A percentile compares a stretch with the other conserved stretches of the same genome.
Evolutionary conservation across 2,797 vertebrate genomes (phyloP).

Genomic region (Anableps anableps): DNA sequence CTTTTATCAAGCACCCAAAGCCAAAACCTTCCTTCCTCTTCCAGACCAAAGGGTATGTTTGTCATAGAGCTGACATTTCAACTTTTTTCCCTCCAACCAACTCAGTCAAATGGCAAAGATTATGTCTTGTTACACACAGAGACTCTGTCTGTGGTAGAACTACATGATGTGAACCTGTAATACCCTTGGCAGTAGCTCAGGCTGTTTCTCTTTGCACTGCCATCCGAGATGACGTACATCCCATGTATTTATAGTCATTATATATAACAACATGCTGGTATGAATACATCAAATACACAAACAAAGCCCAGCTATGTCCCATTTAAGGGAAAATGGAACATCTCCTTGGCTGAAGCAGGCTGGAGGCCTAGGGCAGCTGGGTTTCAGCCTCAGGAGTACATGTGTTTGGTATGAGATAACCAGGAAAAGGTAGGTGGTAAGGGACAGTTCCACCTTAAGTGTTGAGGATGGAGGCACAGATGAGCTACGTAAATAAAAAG

Average conservation of each 20-base stretch:
- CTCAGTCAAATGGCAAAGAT: constrained; percentile 75
- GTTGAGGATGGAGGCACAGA: constrained; percentile 34
- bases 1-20: constrained; percentile 65
- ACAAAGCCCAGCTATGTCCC: constrained; percentile 45
- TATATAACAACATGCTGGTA: constrained; percentile 21
- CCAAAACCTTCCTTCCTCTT: constrained; percentile 45
- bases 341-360: constrained; percentile 39
- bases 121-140: constrained; percentile 63
- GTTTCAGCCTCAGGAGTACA: constrained; percentile 62
- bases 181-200: constrained; percentile 43
- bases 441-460: constrained; percentile 58
- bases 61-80: constrained; percentile 70
- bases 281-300: constrained; percentile 38
- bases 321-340: constrained; percentile 31
- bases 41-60: constrained; percentile 72
- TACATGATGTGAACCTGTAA: constrained; percentile 55
- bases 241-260: constrained; percentile 3
- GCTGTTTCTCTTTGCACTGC: constrained; percentile 45
- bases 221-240: neutral
- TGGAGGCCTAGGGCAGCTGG: constrained; percentile 52
- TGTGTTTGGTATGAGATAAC: constrained; percentile 78
- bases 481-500: constrained; percentile 8
- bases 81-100: constrained; percentile 54
- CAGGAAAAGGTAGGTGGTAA: constrained; percentile 54
- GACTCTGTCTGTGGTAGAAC: constrained; percentile 41